Evolutionary conservation across 2,113 vertebrate species (phyloP).

Genomic region (Anhinga rufa): DNA sequence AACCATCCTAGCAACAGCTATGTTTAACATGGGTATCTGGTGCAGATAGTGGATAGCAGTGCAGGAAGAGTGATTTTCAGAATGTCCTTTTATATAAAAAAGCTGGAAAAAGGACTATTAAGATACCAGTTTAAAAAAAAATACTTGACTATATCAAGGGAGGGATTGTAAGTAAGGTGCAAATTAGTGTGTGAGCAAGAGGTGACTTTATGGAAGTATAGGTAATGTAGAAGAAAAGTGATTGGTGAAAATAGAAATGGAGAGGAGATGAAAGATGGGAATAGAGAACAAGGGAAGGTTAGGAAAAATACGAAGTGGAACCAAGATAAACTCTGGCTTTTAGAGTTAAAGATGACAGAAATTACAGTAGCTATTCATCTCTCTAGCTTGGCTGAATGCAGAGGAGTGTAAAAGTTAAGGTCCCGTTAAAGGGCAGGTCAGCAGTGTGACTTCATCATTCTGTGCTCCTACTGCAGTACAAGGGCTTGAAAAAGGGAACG

Average conservation of each 20-base stretch:
- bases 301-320: conserved; percentile 10
- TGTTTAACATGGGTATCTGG: background rate
- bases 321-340: conserved; percentile 33
- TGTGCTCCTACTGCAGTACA: background rate
- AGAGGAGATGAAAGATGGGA: background rate
- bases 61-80: background rate
- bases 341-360: conserved; percentile 18
- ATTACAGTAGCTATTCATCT: conserved; percentile 23
- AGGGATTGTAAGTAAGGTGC: background rate
- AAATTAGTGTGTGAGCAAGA: background rate
- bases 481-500: conserved; percentile 23
- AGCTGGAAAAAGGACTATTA: background rate
- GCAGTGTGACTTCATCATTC: conserved; percentile 12
- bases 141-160: background rate
- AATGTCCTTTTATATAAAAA: background rate
- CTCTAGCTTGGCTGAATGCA: background rate
- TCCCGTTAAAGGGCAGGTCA: conserved; percentile 52
- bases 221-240: background rate
- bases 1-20: background rate
- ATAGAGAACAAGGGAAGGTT: background rate
- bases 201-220: background rate
- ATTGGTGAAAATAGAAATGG: background rate
- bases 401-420: conserved; percentile 31
- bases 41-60: background rate
- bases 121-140: background rate